A percentile compares a stretch with the other conserved stretches of the same genome.
Evolutionary conservation across 2,113 vertebrate genomes (phyloP).

Genomic region (Serranochromis macrocephalus): DNA sequence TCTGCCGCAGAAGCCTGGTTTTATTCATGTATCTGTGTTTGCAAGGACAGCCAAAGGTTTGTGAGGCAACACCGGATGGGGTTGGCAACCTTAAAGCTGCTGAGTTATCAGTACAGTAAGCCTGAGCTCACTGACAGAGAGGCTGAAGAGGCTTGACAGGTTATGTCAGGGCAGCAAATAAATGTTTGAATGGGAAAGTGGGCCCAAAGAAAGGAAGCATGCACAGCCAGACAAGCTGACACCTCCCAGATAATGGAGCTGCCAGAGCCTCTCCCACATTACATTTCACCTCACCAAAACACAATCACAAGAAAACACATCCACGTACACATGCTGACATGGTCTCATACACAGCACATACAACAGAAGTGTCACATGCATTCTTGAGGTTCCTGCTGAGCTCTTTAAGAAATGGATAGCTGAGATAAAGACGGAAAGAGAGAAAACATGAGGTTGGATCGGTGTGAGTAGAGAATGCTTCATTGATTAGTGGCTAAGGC

Average conservation of each 20-base stretch:
- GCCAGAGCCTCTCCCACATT: constrained; percentile 43
- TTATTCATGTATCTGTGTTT: background rate
- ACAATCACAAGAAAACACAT: constrained; percentile 23
- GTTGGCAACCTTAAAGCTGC: background rate
- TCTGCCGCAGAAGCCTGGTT: background rate
- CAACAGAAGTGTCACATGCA: background rate
- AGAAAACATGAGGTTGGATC: background rate
- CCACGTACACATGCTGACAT: background rate
- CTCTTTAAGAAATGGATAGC: background rate
- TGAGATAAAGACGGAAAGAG: background rate
- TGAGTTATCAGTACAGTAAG: constrained; percentile 25
- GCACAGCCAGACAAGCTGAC: constrained; percentile 52
- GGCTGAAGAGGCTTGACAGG: constrained; percentile 40
- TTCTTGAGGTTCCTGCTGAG: background rate
- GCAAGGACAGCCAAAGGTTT: background rate
- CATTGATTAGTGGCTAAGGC: constrained; percentile 25
- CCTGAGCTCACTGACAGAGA: constrained; percentile 29
- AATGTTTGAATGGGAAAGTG: constrained; percentile 62
- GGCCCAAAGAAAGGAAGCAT: constrained; percentile 33
- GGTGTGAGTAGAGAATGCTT: background rate
- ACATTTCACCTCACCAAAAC: constrained; percentile 43
- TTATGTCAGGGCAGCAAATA: constrained; percentile 52
- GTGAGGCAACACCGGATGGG: background rate
- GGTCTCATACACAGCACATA: background rate
- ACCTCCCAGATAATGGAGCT: constrained; percentile 64